phyloP scores from a whole-genome alignment of 2,888 invertebrate genomes.

The Biston betularia region DNA sequence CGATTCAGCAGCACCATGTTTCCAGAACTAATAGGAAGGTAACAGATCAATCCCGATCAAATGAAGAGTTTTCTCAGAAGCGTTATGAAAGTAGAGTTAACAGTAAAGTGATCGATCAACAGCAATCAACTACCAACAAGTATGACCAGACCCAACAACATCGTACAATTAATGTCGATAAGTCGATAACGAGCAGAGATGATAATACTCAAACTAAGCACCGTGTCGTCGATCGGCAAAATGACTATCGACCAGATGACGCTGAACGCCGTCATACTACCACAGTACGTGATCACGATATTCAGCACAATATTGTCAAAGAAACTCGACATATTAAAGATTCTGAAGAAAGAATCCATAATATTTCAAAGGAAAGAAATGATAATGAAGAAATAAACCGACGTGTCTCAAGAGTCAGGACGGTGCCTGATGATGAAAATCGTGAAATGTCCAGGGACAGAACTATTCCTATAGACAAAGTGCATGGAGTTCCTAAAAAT shows the following conservation, averaged over 20 bases:
- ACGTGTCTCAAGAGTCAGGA: slow-evolving; percentile 12
- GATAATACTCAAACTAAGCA: slow-evolving; percentile 44
- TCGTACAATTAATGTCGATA: slow-evolving; percentile 33
- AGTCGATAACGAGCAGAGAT: slow-evolving; percentile 43
- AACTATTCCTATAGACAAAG: slow-evolving; percentile 2
- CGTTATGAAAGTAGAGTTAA: slow-evolving; percentile 31
- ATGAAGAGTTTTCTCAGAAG: slow-evolving; percentile 45
- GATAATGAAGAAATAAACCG: slow-evolving; percentile 20
- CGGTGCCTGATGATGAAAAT: background rate
- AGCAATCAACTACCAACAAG: slow-evolving; percentile 39
- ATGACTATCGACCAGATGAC: slow-evolving; percentile 51
- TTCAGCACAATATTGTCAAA: slow-evolving; percentile 49
- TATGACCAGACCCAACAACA: background rate
- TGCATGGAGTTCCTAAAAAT: background rate
- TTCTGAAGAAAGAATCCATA: slow-evolving; percentile 51
- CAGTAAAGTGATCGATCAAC: slow-evolving; percentile 47
- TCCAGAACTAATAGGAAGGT: slow-evolving; percentile 45
- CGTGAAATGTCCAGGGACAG: background rate
- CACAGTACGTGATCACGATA: slow-evolving; percentile 46
- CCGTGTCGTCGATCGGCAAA: slow-evolving; percentile 41
- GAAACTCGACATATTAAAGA: slow-evolving; percentile 47
- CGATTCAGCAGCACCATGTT: slow-evolving; percentile 42
- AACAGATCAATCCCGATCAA: slow-evolving; percentile 45
- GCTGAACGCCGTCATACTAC: slow-evolving; percentile 48
- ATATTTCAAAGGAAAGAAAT: slow-evolving; percentile 56